Evolutionary conservation across 92 coral and sea anemone species (phyloP).

Genomic region (Epizoanthus scotinus): DNA sequence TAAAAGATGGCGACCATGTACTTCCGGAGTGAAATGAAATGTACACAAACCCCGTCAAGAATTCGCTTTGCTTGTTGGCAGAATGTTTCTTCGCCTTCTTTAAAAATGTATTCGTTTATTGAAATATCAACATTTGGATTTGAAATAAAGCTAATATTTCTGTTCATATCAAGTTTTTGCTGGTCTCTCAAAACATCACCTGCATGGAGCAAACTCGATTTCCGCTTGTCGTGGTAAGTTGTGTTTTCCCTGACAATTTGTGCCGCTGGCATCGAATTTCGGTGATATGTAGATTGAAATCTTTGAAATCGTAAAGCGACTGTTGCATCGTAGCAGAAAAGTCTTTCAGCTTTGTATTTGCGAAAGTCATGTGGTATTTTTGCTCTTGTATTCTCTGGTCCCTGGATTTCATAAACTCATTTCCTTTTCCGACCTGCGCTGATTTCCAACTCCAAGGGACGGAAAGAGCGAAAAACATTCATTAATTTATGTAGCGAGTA

Average conservation of each 20-base stretch:
- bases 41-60: slow-evolving; percentile 26
- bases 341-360: not conserved
- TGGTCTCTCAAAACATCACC: slow-evolving; percentile 13
- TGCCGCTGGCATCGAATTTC: slow-evolving; percentile 15
- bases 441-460: slow-evolving; percentile 7
- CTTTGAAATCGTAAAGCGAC: not conserved
- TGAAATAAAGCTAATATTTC: not conserved
- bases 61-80: slow-evolving; percentile 4
- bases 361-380: not conserved
- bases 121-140: not conserved
- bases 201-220: slow-evolving; percentile 29
- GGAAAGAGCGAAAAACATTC: not conserved
- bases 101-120: not conserved
- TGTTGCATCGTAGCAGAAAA: not conserved
- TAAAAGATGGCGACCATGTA: slow-evolving; percentile 64
- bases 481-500: not conserved
- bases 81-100: slow-evolving; percentile 3
- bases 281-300: not conserved
- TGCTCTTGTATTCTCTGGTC: not conserved
- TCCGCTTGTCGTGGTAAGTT: slow-evolving; percentile 19
- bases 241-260: slow-evolving; percentile 2
- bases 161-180: not conserved
- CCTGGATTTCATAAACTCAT: not conserved
- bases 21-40: slow-evolving; percentile 64
- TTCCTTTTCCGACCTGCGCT: slow-evolving; percentile 15